Evolutionary conservation across 2,113 vertebrate species (phyloP).

Genomic region (Nerophis ophidion): DNA sequence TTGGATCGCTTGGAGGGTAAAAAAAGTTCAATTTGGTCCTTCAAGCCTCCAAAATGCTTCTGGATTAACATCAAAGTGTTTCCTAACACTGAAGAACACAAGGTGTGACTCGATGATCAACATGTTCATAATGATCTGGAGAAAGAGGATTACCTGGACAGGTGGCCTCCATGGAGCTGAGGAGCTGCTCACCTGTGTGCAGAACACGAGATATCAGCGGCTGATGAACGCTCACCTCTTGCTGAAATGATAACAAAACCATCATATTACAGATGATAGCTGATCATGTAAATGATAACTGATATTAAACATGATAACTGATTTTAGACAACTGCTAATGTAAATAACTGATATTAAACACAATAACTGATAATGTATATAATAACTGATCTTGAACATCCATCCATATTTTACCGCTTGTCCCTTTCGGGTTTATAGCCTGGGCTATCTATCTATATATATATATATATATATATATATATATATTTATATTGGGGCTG

Average conservation of each 20-base stretch:
- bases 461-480: no score
- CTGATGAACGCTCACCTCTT: slow-evolving; percentile 74
- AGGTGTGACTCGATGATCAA: no score
- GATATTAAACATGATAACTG: no score
- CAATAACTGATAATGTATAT: no score
- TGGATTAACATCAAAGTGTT: slow-evolving; percentile 78
- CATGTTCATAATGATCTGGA: neutral
- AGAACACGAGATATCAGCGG: slow-evolving; percentile 76
- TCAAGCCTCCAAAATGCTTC: slow-evolving; percentile 73
- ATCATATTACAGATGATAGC: neutral
- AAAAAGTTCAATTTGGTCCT: slow-evolving; percentile 70
- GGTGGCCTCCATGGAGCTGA: slow-evolving; percentile 74
- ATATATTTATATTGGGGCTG: no score
- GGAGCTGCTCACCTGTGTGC: slow-evolving; percentile 78
- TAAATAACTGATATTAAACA: no score
- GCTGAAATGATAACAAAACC: slow-evolving; percentile 72
- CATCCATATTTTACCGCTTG: no score
- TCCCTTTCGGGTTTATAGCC: no score
- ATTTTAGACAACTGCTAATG: no score
- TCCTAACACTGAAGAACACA: slow-evolving; percentile 72
- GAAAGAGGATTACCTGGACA: slow-evolving; percentile 75
- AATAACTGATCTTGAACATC: no score
- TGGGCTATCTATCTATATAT: no score
- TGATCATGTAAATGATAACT: no score
- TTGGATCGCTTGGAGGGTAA: slow-evolving; percentile 78